Evolutionary conservation across 2,797 vertebrate species (phyloP).

Genomic region (Chaunax sp.): DNA sequence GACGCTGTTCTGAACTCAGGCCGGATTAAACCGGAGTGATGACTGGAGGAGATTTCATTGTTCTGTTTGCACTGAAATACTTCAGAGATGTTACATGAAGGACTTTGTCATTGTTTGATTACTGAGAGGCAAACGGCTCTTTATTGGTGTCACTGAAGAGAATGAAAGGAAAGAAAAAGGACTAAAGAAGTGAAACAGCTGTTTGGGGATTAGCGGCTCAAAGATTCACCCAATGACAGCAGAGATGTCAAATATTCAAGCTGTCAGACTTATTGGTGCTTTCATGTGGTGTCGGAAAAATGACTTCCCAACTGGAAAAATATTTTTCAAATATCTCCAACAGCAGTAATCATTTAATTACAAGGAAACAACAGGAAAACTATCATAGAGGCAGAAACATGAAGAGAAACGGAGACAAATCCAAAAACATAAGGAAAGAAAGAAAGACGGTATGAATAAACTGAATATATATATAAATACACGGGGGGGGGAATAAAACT

Average conservation of each 20-base stretch:
- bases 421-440: no score
- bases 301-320: no score
- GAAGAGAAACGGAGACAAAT: no score
- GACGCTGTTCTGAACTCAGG: slow-evolving; percentile 45
- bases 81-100: slow-evolving; percentile 36
- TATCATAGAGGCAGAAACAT: no score
- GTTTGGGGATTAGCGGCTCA: neutral
- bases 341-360: no score
- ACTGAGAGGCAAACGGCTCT: slow-evolving; percentile 3
- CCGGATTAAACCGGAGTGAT: slow-evolving; percentile 57
- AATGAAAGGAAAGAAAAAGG: neutral
- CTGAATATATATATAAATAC: no score
- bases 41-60: slow-evolving; percentile 60
- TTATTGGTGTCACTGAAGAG: slow-evolving; percentile 12
- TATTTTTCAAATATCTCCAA: no score
- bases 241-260: no score
- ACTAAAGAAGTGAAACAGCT: neutral
- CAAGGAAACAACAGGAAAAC: no score
- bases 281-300: neutral
- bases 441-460: no score
- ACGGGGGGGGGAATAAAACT: no score
- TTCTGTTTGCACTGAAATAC: slow-evolving; percentile 27
- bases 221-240: no score
- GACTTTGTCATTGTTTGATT: slow-evolving; percentile 37
- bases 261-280: neutral